Percentiles rank a stretch among this genome's conserved stretches.
These are phyloP conservation scores for Aspidiotus destructor DNA, from an alignment of 2,888 invertebrate genomes.

Conservation along the genomic window DNA sequence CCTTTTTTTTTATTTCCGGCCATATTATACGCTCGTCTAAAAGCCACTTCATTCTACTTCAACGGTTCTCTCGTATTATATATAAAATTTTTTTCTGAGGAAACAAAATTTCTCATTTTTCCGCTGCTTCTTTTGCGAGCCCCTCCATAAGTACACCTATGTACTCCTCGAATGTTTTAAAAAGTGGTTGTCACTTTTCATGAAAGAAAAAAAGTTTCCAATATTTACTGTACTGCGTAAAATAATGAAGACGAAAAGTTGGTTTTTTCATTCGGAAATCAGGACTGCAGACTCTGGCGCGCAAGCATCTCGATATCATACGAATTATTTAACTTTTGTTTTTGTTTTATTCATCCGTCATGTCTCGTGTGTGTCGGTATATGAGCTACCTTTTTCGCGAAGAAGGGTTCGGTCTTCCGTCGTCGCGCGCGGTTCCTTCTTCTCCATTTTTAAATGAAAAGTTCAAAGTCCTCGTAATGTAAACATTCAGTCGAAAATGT, in stretches of 20 bases:
- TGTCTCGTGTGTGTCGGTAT: too few species aligned
- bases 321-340: too few species aligned
- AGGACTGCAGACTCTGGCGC: too few species aligned
- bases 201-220: slow-evolving; percentile 16
- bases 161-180: neutral
- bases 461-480: too few species aligned
- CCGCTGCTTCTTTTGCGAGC: neutral
- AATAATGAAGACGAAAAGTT: slow-evolving; percentile 25
- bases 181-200: neutral
- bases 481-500: too few species aligned
- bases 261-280: slow-evolving; percentile 7
- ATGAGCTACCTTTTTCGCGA: too few species aligned
- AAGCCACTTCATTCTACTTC: slow-evolving; percentile 4
- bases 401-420: too few species aligned
- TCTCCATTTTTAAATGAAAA: too few species aligned
- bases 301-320: too few species aligned
- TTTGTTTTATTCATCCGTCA: too few species aligned
- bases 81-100: neutral
- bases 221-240: slow-evolving; percentile 32
- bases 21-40: slow-evolving; percentile 12
- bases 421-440: too few species aligned
- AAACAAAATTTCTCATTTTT: neutral
- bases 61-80: neutral
- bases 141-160: neutral
- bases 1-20: too few species aligned